Evolutionary conservation across 2,797 vertebrate genomes (phyloP).

Genomic region (Toxotes lorentzi): DNA sequence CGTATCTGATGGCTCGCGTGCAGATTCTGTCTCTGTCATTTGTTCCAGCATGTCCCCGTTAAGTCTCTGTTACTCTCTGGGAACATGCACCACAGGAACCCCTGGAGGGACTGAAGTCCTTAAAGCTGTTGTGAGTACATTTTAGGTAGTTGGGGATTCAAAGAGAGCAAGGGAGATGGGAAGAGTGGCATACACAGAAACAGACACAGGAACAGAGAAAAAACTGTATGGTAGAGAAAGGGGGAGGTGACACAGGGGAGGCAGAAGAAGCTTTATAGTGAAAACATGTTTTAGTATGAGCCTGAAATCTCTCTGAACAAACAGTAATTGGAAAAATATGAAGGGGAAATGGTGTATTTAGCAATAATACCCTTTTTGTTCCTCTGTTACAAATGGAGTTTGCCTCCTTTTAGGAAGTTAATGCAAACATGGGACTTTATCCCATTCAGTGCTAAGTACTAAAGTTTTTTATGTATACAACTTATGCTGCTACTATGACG

Average conservation of each 20-base stretch:
- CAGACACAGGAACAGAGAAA: slow-evolving; percentile 35
- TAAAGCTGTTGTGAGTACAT: slow-evolving; percentile 59
- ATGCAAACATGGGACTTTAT: slow-evolving; percentile 14
- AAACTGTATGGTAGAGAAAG: slow-evolving; percentile 26
- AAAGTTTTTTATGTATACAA: neutral
- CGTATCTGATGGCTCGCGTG: slow-evolving; percentile 71
- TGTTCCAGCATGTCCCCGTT: slow-evolving; percentile 73
- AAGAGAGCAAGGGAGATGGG: slow-evolving; percentile 39
- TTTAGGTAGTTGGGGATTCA: slow-evolving; percentile 58
- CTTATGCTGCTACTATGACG: neutral
- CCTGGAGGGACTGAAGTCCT: slow-evolving; percentile 67
- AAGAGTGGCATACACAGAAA: slow-evolving; percentile 52
- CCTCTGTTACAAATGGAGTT: slow-evolving; percentile 55
- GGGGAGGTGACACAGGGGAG: slow-evolving; percentile 21
- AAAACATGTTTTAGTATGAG: slow-evolving; percentile 83
- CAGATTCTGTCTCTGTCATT: slow-evolving; percentile 80
- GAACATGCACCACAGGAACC: slow-evolving; percentile 76
- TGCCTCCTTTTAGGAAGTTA: slow-evolving; percentile 39
- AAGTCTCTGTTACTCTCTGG: slow-evolving; percentile 77
- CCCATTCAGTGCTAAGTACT: neutral
- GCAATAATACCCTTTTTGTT: slow-evolving; percentile 77
- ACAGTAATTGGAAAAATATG: slow-evolving; percentile 85
- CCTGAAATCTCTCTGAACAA: slow-evolving; percentile 76
- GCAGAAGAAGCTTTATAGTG: slow-evolving; percentile 74
- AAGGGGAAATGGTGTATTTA: slow-evolving; percentile 78